phyloP scores from a whole-genome alignment of 2,797 vertebrate species.

The Acomys russatus region DNA sequence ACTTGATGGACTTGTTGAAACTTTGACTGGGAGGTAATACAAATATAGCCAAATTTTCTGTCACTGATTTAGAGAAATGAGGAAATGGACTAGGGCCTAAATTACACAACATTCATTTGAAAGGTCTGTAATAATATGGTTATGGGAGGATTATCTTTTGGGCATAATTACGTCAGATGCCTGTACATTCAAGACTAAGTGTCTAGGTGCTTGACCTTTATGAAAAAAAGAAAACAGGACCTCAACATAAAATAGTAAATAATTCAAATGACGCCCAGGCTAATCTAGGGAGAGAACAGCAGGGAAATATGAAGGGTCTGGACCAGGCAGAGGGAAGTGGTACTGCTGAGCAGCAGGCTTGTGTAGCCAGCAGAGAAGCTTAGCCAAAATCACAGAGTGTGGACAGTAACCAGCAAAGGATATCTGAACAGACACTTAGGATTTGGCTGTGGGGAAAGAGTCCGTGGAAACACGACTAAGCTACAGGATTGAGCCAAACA shows the following conservation, averaged over 20 bases:
- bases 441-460: background rate
- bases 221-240: background rate
- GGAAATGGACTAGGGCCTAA: background rate
- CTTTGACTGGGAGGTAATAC: background rate
- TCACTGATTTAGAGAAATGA: background rate
- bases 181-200: background rate
- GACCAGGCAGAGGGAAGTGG: rapidly evolving
- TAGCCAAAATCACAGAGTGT: background rate
- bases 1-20: background rate
- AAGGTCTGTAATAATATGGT: background rate
- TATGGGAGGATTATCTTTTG: background rate
- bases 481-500: background rate
- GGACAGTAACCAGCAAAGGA: background rate
- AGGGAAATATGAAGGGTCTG: background rate
- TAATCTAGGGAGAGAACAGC: rapidly evolving
- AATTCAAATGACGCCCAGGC: background rate
- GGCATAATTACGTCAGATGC: background rate
- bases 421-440: background rate
- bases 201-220: too few species aligned
- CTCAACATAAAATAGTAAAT: background rate
- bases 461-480: rapidly evolving
- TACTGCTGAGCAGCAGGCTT: background rate
- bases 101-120: background rate
- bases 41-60: background rate
- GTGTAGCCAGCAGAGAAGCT: background rate